Base-by-base conservation (phyloP, 2,113 vertebrate species). In the Silurus glanis region DNA sequence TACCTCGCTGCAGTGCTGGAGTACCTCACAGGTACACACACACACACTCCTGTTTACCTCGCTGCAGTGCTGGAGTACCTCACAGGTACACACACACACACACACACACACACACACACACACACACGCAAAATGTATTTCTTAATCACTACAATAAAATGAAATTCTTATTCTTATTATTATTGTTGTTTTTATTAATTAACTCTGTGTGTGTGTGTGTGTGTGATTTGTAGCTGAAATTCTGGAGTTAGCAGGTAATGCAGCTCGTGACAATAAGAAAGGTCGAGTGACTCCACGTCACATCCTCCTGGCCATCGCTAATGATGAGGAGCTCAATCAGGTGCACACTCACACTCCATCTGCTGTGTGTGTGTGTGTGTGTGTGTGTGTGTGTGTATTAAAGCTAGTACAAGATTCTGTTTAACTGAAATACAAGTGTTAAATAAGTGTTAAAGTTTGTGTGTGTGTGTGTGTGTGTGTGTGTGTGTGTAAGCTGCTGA, bases 201-300 rank as follows among this genome's bases (percentile, higher is more conserved):
- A 62, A 19, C 3, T 1, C 37, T 59, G 12, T 58, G 7, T 45
- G 25, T 67, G 25, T 58, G 28, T 71, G 53, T 83, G 23, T 74
- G 3, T 47, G 12, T 47, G 23, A 80, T 1, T 47, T 79, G n/a
- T 58, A 99, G 98, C 98, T 87, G 98, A 99, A 93, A 99, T 99
- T 93, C 93, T 99, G 91, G 98, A 99, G 94, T 88, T 99, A 94
- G 98, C 98, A 75, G 98, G 98, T 85, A 99, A 99, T 16, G 98
- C 98, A 59, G 98, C 98, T 21, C 95, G 98, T 91, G 98, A 99
- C 95, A 99, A 99, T 92, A 99, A 99, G 94, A 99, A 99, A 91
- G 97, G 97, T 45, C 96, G 98, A 53, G 97, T 99, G 89, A 99
- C 97, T 0, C 98, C 98, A 13, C 94, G 98, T 83, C 98, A 99